phyloP scores from a whole-genome alignment of 2,113 vertebrate genomes.

The Notothenia rossii region DNA sequence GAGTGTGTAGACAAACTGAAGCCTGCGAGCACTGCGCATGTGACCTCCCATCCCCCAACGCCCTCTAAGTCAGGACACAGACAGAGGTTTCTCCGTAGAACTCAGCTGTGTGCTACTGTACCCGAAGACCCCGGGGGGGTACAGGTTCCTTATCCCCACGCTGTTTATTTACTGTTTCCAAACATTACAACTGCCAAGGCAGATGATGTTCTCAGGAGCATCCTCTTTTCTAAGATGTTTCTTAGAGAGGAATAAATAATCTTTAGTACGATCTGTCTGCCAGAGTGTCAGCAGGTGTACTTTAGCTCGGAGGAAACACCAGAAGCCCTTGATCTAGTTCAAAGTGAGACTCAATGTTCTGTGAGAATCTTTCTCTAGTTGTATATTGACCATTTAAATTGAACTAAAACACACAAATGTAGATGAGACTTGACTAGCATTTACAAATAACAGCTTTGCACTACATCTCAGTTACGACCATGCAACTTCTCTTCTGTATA shows the following conservation, averaged over 20 bases:
- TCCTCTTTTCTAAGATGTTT: background rate
- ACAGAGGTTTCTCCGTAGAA: conserved; percentile 43
- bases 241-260: background rate
- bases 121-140: conserved; percentile 39
- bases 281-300: background rate
- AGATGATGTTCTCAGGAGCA: conserved; percentile 22
- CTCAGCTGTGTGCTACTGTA: conserved; percentile 67
- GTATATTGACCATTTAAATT: no score
- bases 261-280: background rate
- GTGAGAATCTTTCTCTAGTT: no score
- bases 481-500: background rate
- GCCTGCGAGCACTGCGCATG: conserved; percentile 35
- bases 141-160: conserved; percentile 24
- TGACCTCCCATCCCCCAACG: conserved; percentile 41
- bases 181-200: conserved; percentile 30
- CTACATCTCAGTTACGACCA: background rate
- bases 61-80: conserved; percentile 32
- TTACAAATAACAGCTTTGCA: no score
- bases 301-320: background rate
- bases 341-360: no score
- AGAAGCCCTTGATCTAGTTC: background rate
- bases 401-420: no score
- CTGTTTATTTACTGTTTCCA: conserved; percentile 53
- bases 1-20: conserved; percentile 17
- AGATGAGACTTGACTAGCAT: background rate